Evolutionary conservation across 1,140 invertebrate genomes (phyloP).

Genomic region (Orius insidiosus): DNA sequence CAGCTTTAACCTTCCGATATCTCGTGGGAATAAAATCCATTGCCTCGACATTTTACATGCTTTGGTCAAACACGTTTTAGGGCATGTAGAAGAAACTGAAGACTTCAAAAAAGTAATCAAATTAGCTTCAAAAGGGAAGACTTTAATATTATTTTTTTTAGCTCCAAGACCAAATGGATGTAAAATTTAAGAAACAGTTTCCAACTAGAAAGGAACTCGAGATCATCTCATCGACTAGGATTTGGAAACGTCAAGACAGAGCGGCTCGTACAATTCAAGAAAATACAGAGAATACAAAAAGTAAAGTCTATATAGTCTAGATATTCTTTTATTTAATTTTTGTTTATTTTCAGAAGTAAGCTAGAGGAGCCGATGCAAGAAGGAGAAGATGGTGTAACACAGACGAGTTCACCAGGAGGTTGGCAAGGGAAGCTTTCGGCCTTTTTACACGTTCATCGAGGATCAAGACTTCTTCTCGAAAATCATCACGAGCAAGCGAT

Average conservation of each 20-base stretch:
- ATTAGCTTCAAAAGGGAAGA: neutral
- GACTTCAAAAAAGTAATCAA: conserved; percentile 59
- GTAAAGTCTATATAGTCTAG: conserved; percentile 34
- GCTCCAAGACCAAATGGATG: conserved; percentile 79
- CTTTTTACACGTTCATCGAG: conserved; percentile 58
- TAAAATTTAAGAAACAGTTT: conserved; percentile 91
- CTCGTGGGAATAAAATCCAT: conserved; percentile 87
- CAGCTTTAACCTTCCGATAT: conserved; percentile 89
- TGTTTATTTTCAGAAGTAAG: conserved; percentile 32
- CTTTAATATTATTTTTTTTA: conserved; percentile 22
- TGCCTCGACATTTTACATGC: conserved; percentile 89
- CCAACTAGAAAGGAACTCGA: conserved; percentile 83
- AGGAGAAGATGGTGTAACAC: conserved; percentile 57
- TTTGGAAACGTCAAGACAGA: conserved; percentile 90
- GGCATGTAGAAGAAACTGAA: conserved; percentile 86
- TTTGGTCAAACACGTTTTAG: conserved; percentile 81
- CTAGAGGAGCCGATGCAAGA: conserved; percentile 43
- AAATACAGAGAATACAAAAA: conserved; percentile 58
- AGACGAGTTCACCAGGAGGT: conserved; percentile 60
- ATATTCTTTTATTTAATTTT: neutral
- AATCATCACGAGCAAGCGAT: conserved; percentile 67
- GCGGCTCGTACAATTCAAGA: conserved; percentile 75
- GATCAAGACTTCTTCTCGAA: conserved; percentile 62
- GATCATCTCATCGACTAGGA: conserved; percentile 83
- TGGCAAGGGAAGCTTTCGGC: conserved; percentile 65